Evolutionary conservation across 2,797 vertebrate species (phyloP).

Genomic region (Rhodeus uyekii): DNA sequence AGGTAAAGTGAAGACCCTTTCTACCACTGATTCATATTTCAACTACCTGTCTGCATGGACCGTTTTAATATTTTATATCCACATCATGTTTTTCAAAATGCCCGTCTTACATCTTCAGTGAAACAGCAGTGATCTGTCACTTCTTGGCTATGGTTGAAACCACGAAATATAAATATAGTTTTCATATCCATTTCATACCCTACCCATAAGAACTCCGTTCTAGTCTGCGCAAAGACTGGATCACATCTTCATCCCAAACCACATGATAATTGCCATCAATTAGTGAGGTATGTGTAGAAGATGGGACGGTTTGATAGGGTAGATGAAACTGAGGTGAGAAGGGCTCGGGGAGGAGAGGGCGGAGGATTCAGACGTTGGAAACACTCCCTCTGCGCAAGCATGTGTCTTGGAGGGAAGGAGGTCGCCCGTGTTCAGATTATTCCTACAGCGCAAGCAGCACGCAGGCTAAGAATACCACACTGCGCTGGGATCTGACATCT

Average conservation of each 20-base stretch:
- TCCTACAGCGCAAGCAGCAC: slow-evolving; percentile 35
- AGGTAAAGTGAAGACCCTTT: background rate
- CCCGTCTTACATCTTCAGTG: background rate
- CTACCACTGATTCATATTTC: background rate
- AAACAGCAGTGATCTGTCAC: slow-evolving; percentile 11
- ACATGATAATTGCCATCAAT: slow-evolving; percentile 48
- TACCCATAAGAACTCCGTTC: slow-evolving; percentile 4
- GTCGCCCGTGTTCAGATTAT: slow-evolving; percentile 53
- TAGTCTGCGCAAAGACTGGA: slow-evolving; percentile 16
- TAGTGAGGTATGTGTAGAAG: slow-evolving; percentile 67
- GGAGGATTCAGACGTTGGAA: slow-evolving; percentile 59
- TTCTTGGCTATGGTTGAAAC: slow-evolving; percentile 15
- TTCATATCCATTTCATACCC: slow-evolving; percentile 10
- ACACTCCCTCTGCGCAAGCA: slow-evolving; percentile 68
- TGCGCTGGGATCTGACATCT: background rate
- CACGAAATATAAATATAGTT: slow-evolving; percentile 28
- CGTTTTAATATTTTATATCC: background rate
- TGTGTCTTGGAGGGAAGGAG: slow-evolving; percentile 56
- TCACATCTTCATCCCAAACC: slow-evolving; percentile 24
- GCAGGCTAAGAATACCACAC: slow-evolving; percentile 32
- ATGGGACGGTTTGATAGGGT: slow-evolving; percentile 51
- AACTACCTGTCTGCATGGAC: background rate
- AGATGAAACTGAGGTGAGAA: slow-evolving; percentile 59
- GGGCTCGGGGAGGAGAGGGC: slow-evolving; percentile 64
- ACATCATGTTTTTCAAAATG: background rate